These are phyloP conservation scores for Poecilia picta DNA, from an alignment of 2,797 vertebrate genomes.

Conservation along the genomic window DNA sequence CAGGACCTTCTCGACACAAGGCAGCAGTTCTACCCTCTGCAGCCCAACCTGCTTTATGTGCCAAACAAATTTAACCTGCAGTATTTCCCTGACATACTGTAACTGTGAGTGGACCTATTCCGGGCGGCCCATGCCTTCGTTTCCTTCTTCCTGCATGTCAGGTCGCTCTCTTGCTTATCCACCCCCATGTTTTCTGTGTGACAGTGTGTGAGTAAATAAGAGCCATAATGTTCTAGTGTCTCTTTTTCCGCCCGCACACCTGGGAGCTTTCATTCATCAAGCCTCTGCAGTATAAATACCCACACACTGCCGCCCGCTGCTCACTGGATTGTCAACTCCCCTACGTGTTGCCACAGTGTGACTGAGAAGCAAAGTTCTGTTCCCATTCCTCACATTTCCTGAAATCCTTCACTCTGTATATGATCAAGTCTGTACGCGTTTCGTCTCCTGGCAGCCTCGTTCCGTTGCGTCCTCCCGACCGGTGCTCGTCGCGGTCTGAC, in stretches of 20 bases:
- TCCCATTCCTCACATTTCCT: background rate
- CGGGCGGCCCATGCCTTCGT: background rate
- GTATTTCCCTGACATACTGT: background rate
- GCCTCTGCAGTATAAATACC: constrained; percentile 1
- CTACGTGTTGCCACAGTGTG: constrained; percentile 5
- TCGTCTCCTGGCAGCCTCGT: background rate
- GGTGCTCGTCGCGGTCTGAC: background rate
- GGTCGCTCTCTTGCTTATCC: background rate
- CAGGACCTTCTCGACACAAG: background rate
- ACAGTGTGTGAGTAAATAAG: constrained; percentile 8
- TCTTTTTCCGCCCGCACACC: background rate
- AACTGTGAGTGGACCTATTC: background rate
- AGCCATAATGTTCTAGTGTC: constrained; percentile 2
- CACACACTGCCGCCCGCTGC: background rate
- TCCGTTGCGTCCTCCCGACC: background rate
- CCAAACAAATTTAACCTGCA: background rate
- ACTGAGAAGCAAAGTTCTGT: background rate
- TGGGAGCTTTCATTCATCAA: constrained; percentile 9
- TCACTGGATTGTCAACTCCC: background rate
- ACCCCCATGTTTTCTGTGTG: constrained; percentile 5
- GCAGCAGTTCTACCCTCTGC: background rate
- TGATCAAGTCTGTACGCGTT: background rate
- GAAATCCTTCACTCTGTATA: background rate
- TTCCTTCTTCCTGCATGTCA: background rate
- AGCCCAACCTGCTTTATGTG: background rate